Conservation (phyloP, 2,888 invertebrate species). For the Lycophotia porphyrea region DNA sequence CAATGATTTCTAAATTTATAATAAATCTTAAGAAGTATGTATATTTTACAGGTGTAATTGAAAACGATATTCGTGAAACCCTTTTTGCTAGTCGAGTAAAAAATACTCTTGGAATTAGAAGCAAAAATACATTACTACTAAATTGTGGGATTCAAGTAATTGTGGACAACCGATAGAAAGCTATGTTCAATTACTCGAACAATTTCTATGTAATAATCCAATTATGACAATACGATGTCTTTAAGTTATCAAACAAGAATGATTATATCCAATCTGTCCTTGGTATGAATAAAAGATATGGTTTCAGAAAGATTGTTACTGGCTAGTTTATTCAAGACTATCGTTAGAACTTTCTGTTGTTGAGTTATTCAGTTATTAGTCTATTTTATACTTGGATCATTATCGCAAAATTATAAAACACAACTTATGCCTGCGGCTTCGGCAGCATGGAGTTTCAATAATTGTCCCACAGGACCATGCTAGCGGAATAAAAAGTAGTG, state of each 20-base stretch:
- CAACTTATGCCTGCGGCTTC: no score
- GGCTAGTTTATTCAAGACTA: neutral
- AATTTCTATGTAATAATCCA: constrained; percentile 45
- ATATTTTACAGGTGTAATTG: neutral
- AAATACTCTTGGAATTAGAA: neutral
- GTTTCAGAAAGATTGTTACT: constrained; percentile 28
- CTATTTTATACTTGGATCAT: neutral
- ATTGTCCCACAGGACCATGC: no score
- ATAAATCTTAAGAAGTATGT: neutral
- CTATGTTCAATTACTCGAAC: constrained; percentile 31
- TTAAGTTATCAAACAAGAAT: constrained; percentile 24
- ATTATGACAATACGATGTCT: constrained; percentile 31
- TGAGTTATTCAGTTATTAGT: constrained; percentile 13
- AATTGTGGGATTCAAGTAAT: constrained; percentile 43
- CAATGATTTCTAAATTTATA: neutral
- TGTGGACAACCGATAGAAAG: constrained; percentile 33
- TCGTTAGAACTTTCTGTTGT: neutral
- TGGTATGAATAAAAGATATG: constrained; percentile 40
- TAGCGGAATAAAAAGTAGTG: no score
- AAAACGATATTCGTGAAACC: neutral
- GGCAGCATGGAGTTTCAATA: no score
- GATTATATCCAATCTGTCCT: constrained; percentile 25
- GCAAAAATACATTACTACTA: neutral
- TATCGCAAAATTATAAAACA: neutral
- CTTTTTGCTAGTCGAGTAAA: neutral